A percentile compares a stretch with the other conserved stretches of the same genome.
Evolutionary conservation across 2,113 vertebrate species (phyloP).

Genomic region (Leptodactylus fuscus): DNA sequence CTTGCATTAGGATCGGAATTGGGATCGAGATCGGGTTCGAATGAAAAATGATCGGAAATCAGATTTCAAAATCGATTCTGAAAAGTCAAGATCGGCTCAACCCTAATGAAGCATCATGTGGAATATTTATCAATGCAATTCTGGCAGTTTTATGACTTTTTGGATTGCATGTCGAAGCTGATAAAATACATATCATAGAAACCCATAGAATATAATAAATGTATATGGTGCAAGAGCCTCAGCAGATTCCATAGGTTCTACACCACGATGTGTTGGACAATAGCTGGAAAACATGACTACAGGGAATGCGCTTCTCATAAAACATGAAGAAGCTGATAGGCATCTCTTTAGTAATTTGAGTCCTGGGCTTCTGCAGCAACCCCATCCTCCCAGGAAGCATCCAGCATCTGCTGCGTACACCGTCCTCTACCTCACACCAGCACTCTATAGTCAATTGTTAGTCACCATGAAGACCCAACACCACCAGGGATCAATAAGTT

Average conservation of each 20-base stretch:
- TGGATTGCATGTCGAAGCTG: background rate
- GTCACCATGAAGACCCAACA: background rate
- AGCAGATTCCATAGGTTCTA: background rate
- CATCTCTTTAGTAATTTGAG: slow-evolving; percentile 46
- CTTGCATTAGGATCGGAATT: no score
- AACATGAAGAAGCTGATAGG: slow-evolving; percentile 54
- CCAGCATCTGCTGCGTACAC: slow-evolving; percentile 33
- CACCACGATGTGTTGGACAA: background rate
- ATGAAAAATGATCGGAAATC: no score
- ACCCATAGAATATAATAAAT: no score
- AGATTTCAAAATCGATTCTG: no score
- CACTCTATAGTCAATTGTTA: background rate
- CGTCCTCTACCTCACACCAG: background rate
- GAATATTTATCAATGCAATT: no score
- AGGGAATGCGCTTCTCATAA: slow-evolving; percentile 16
- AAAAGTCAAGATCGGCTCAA: no score
- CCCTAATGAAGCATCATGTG: no score
- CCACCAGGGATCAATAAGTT: background rate
- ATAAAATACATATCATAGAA: no score
- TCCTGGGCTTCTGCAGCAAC: slow-evolving; percentile 19
- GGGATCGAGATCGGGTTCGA: no score
- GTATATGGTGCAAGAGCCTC: background rate
- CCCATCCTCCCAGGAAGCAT: background rate
- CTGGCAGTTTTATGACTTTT: background rate
- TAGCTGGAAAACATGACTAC: slow-evolving; percentile 43